These are phyloP conservation scores for Ceyx margarethae DNA, from an alignment of 2,113 vertebrate genomes.

Conservation along the genomic window DNA sequence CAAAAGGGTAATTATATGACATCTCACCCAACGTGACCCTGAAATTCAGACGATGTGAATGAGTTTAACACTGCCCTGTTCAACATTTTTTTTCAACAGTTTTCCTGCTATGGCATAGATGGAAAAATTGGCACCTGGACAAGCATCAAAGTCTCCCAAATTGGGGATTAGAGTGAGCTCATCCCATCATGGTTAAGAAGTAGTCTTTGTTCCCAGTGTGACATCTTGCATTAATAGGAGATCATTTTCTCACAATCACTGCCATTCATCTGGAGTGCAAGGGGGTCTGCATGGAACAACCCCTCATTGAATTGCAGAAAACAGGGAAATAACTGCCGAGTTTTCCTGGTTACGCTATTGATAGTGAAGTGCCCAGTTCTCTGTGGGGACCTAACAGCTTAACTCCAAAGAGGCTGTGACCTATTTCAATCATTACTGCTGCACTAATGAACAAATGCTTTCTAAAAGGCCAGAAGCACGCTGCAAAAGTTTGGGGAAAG, in stretches of 20 bases:
- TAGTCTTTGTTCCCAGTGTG: slow-evolving; percentile 77
- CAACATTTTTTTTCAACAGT: neutral
- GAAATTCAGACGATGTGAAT: slow-evolving; percentile 27
- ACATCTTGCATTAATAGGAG: slow-evolving; percentile 72
- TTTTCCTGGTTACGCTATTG: slow-evolving; percentile 75
- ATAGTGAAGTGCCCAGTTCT: slow-evolving; percentile 73
- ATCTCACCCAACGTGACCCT: slow-evolving; percentile 55
- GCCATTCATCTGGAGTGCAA: slow-evolving; percentile 78
- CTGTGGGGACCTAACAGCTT: slow-evolving; percentile 45
- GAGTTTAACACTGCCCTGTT: slow-evolving; percentile 26
- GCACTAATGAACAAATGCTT: slow-evolving; percentile 64
- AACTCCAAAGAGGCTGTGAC: slow-evolving; percentile 71
- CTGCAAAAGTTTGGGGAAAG: neutral
- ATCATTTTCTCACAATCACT: slow-evolving; percentile 80
- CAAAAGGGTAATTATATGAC: slow-evolving; percentile 7
- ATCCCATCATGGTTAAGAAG: slow-evolving; percentile 76
- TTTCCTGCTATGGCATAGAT: slow-evolving; percentile 41
- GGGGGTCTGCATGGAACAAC: slow-evolving; percentile 71
- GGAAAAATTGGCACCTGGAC: slow-evolving; percentile 72
- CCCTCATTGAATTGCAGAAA: slow-evolving; percentile 80
- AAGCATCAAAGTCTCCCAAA: slow-evolving; percentile 67
- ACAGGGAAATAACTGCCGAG: slow-evolving; percentile 74
- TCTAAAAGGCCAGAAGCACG: neutral
- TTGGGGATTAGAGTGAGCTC: slow-evolving; percentile 74
- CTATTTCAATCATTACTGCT: slow-evolving; percentile 71